Percentiles rank a stretch among this genome's conserved stretches.
Conservation (phyloP, 2,888 invertebrate species). For the Hypomecis punctinalis region DNA sequence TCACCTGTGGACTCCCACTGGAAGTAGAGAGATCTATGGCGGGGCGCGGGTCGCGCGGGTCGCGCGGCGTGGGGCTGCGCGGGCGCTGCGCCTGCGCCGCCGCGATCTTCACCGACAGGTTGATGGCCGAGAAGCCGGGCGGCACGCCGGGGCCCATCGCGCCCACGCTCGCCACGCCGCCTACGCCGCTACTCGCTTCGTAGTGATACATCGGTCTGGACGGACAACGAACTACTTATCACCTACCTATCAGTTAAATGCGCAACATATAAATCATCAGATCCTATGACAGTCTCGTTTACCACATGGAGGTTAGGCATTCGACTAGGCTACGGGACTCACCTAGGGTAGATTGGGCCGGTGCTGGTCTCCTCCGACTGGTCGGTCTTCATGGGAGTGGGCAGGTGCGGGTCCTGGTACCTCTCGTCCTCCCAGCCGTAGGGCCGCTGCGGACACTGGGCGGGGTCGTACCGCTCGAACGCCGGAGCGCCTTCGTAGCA, state of each 20-base stretch:
- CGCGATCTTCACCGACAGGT: conserved; percentile 93
- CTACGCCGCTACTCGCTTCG: conserved; percentile 84
- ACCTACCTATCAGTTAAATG: not conserved
- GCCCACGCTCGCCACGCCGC: conserved; percentile 86
- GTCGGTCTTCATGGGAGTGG: conserved; percentile 89
- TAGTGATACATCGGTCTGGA: conserved; percentile 93
- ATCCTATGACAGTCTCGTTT: conserved; percentile 67
- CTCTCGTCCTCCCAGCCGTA: conserved; percentile 86
- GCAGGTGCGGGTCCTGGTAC: conserved; percentile 85
- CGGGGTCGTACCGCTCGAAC: conserved; percentile 82
- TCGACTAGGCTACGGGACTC: conserved; percentile 52
- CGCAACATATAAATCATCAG: conserved; percentile 7
- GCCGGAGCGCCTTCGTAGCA: conserved; percentile 83
- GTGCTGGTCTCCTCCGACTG: conserved; percentile 87
- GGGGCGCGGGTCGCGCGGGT: conserved; percentile 91
- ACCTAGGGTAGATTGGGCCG: conserved; percentile 91
- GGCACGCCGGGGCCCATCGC: conserved; percentile 89
- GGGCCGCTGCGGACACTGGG: conserved; percentile 78
- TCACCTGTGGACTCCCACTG: conserved; percentile 95
- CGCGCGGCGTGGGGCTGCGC: conserved; percentile 90
- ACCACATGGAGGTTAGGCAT: conserved; percentile 66
- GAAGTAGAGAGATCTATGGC: conserved; percentile 95
- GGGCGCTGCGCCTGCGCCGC: conserved; percentile 89
- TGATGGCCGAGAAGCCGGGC: conserved; percentile 92
- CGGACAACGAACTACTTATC: conserved; percentile 52